These are phyloP conservation scores for Tauraco hartlaubi DNA, from an alignment of 2,797 vertebrate genomes.

Conservation along the genomic window DNA sequence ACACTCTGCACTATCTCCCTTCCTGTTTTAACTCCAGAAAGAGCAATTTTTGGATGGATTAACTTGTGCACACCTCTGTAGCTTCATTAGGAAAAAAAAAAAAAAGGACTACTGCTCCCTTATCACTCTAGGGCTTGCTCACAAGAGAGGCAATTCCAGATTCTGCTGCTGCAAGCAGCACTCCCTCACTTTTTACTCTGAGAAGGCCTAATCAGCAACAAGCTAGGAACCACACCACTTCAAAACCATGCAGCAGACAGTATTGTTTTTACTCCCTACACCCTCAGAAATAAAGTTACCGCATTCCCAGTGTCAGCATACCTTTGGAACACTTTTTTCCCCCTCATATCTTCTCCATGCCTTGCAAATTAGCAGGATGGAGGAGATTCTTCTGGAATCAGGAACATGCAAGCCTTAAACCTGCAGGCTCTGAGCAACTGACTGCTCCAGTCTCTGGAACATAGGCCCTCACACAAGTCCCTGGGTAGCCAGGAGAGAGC, in stretches of 20 bases:
- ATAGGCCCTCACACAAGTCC: not conserved
- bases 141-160: not conserved
- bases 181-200: not conserved
- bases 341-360: not conserved
- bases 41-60: not conserved
- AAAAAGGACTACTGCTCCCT: not conserved
- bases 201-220: not conserved
- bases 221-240: not conserved
- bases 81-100: not conserved
- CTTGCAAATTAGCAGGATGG: not conserved
- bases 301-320: not conserved
- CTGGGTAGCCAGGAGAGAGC: not conserved
- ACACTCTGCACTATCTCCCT: not conserved
- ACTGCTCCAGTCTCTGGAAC: not conserved
- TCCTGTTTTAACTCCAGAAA: not conserved
- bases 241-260: not conserved
- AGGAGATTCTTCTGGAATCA: not conserved
- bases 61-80: not conserved
- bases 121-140: not conserved
- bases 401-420: not conserved
- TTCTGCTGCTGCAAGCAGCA: not conserved
- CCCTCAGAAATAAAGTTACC: not conserved
- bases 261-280: accelerated
- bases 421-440: not conserved
- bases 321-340: not conserved